Evolutionary conservation across 1,140 invertebrate species (phyloP).

Genomic region (Leptinotarsa lineolata): DNA sequence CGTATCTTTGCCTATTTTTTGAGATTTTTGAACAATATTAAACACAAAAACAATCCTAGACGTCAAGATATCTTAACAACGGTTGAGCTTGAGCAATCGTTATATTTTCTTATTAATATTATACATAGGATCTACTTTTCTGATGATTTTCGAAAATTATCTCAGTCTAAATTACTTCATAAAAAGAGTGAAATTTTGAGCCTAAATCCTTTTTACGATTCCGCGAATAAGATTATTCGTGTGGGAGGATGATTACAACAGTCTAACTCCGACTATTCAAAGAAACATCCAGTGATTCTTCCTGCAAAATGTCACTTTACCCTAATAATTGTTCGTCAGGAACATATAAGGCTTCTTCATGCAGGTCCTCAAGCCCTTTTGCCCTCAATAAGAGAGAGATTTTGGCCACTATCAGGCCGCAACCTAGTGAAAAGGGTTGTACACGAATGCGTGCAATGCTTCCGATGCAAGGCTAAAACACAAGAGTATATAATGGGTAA

Average conservation of each 20-base stretch:
- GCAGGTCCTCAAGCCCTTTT: conserved; percentile 37
- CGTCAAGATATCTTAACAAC: conserved; percentile 1
- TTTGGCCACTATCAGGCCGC: too few species aligned
- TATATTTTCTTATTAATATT: conserved; percentile 18
- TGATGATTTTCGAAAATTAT: conserved; percentile 24
- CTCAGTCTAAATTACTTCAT: conserved; percentile 6
- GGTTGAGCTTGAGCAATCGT: conserved; percentile 16
- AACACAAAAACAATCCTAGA: conserved; percentile 14
- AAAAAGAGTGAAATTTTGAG: conserved; percentile 25
- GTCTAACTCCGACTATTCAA: conserved; percentile 33
- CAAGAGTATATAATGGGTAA: conserved; percentile 6
- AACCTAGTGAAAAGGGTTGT: too few species aligned
- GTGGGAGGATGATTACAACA: conserved; percentile 43
- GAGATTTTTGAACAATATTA: conserved; percentile 22
- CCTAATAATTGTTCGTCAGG: conserved; percentile 35
- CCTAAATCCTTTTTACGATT: conserved; percentile 40
- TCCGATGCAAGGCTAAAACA: too few species aligned
- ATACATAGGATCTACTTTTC: conserved; percentile 24
- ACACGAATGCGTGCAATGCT: too few species aligned
- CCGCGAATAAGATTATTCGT: conserved; percentile 33
- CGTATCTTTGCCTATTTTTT: conserved; percentile 27
- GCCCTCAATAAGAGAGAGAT: conserved; percentile 35
- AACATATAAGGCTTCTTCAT: conserved; percentile 42
- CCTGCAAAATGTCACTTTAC: conserved; percentile 44
- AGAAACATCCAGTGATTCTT: conserved; percentile 46